Evolutionary conservation across 2,797 vertebrate genomes (phyloP), one percentile per base, ranked within the genome.

Genomic region (Alfaro cultratus): DNA sequence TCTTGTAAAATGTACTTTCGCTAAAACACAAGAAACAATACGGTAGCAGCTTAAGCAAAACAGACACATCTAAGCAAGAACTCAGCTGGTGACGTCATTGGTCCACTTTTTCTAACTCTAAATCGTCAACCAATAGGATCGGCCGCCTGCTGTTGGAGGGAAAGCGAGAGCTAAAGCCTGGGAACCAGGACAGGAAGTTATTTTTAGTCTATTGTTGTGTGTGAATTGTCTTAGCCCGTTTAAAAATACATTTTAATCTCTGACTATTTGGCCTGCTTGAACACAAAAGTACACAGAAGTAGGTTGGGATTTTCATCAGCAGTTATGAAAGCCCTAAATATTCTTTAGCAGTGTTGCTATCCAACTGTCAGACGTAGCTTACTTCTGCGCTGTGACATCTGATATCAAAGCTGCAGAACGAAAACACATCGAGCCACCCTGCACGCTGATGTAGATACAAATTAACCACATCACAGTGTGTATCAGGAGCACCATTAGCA

Each of bases 221-320:
- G 49, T 15, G 10, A 51, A 8, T 39, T 26, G 36, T 45, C 10
- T 79, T 43, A 31, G 67, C 10, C 23, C 13, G 31, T 73, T 78
- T 49, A 60, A 70, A 78, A 78, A 78, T 11, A 41, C 39, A 55
- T 57, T 51, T 53, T 43, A 74, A 68, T 49, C 49, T 60, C 15
- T 41, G 60, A 57, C 43, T 53, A 74, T 49, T 74, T 82, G 36
- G 21, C 23, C 55, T 34, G n/a, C 53, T 29, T 26, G 7, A 55
- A 23, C 16, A 64, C 34, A 41, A 60, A 62, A 73, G 73, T 47
- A 46, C n/a, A n/a, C 13, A 15, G 57, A 15, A 31, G 13, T 5
- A 34, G 12, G 39, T 10, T 45, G 51, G 11, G 43, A 45, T 26
- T 39, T 53, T 21, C 8, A 72, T 47, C 34, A 26, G 55, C n/a